Percentiles rank a stretch among this genome's conserved stretches.
Evolutionary conservation across 1,140 invertebrate genomes (phyloP).

Genomic region (Luehdorfia chinensis): DNA sequence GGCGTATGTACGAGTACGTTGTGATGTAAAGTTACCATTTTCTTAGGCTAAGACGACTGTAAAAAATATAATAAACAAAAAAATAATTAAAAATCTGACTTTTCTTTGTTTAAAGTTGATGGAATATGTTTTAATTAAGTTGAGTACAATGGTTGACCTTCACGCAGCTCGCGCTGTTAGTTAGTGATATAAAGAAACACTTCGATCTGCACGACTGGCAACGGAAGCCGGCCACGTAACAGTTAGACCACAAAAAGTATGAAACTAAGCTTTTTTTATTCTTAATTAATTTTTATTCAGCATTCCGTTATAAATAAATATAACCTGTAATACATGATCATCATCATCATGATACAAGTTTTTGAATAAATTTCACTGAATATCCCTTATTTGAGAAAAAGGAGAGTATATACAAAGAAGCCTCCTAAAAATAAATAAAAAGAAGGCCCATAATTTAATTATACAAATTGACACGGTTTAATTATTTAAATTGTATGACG

Average conservation of each 20-base stretch:
- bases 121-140: conserved; percentile 18
- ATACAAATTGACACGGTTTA: too few species aligned
- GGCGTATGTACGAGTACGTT: conserved; percentile 52
- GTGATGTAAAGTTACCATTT: conserved; percentile 74
- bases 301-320: too few species aligned
- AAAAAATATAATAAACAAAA: conserved; percentile 59
- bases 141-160: conserved; percentile 37
- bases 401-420: too few species aligned
- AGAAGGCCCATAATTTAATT: too few species aligned
- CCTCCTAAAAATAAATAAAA: too few species aligned
- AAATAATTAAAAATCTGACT: conserved; percentile 30
- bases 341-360: too few species aligned
- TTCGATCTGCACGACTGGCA: conserved; percentile 24
- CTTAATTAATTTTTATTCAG: too few species aligned
- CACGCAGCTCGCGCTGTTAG: conserved; percentile 17
- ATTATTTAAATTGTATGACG: too few species aligned
- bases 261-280: conserved; percentile 18
- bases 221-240: conserved; percentile 12
- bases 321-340: too few species aligned
- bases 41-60: conserved; percentile 65
- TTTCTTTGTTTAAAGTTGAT: conserved; percentile 29
- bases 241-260: conserved; percentile 19
- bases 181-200: conserved; percentile 27
- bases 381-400: too few species aligned
- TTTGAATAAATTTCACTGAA: too few species aligned